These are phyloP conservation scores for Tenebrosternarchus preto DNA, from an alignment of 2,113 vertebrate genomes.

Conservation along the genomic window DNA sequence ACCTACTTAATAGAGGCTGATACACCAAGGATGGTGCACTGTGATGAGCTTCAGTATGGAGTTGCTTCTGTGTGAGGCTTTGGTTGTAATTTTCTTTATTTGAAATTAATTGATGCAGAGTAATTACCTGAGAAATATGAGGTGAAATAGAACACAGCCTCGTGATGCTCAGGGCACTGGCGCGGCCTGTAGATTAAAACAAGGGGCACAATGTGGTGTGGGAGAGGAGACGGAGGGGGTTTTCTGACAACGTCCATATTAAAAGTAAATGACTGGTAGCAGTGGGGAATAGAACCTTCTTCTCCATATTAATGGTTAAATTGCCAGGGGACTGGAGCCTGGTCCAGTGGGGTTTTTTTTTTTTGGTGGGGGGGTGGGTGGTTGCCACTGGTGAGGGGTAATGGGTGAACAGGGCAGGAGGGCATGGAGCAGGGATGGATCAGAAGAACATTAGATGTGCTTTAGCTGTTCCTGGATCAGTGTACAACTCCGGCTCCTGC, in stretches of 20 bases:
- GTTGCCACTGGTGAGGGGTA: constrained; percentile 12
- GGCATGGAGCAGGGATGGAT: constrained; percentile 4
- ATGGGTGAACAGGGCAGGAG: background rate
- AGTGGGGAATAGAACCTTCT: constrained; percentile 66
- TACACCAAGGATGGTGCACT: constrained; percentile 55
- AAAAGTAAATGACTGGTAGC: constrained; percentile 69
- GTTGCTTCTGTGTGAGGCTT: constrained; percentile 48
- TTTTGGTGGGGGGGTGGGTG: too few species aligned
- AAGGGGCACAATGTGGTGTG: constrained; percentile 43
- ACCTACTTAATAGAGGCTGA: constrained; percentile 56
- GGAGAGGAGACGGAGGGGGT: constrained; percentile 45
- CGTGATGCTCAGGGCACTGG: constrained; percentile 67
- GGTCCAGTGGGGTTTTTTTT: constrained; percentile 7
- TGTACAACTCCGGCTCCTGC: too few species aligned
- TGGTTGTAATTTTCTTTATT: constrained; percentile 62
- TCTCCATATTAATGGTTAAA: constrained; percentile 67
- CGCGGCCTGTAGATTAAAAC: constrained; percentile 64
- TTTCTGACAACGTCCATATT: constrained; percentile 64
- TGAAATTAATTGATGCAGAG: constrained; percentile 68
- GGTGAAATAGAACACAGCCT: constrained; percentile 65
- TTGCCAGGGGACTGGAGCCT: constrained; percentile 56
- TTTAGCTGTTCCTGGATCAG: too few species aligned
- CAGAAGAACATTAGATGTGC: too few species aligned
- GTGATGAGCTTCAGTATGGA: constrained; percentile 52
- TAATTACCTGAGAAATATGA: constrained; percentile 71